Base-by-base conservation (phyloP, 2,113 vertebrate species). In the Oostethus manadensis region DNA sequence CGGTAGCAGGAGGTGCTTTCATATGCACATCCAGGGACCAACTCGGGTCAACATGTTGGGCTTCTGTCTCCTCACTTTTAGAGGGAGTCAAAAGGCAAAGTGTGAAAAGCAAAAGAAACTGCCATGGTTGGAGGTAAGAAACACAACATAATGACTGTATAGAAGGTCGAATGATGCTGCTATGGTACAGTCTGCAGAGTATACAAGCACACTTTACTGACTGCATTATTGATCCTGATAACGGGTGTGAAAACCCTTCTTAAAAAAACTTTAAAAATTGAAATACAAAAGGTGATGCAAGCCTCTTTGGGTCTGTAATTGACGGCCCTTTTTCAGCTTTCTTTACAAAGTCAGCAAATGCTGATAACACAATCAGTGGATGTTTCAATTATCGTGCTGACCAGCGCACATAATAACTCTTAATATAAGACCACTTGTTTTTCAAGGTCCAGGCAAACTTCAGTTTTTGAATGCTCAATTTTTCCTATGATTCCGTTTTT, bases 11-110 rank as follows among this genome's bases (percentile, higher is more conserved):
- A 68, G 61, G 58, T 68, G 57, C 45, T 81, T 80, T 73, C 9
- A 2, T 70, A 82, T 77, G 64, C 65, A 76, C 56, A 62, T 65
- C 71, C 43, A 44, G 80, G 73, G 82, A 83, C 69, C 21, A 22
- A 50, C 56, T 15, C 38, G 44, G 70, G 68, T 73, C 74, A 60
- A 78, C 65, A 68, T 58, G 74, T 35, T 63, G 26, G 47, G 58
- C 61, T 62, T 71, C 56, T 45, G 60, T 56, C 58, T 44, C 64
- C 51, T 51, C 51, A 69, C 65, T 77, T 67, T 69, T 61, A 60
- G 55, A 35, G n/a, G 20, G 43, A 54, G 71, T 21, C 55, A 49
- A 67, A 76, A 64, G 73, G 74, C 66, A 66, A 78, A 75, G 78
- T 72, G 73, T 63, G 75, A 72, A 75, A 80, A 81, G 72, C 44